These are phyloP conservation scores for Scaptomyza tumidula DNA, from an alignment of 2,888 invertebrate species.

Conservation along the genomic window DNA sequence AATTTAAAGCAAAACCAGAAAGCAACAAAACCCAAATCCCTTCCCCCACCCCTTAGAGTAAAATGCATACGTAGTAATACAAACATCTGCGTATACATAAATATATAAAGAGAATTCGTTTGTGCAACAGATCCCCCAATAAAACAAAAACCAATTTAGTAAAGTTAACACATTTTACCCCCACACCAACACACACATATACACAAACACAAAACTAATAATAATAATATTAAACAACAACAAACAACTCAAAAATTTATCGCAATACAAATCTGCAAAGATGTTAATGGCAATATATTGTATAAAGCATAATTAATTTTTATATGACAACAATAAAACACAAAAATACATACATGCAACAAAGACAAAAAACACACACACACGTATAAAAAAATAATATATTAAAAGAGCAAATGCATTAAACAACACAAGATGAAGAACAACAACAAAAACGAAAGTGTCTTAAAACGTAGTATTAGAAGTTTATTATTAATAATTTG, in stretches of 20 bases:
- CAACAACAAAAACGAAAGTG: slow-evolving; percentile 81
- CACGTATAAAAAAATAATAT: slow-evolving; percentile 35
- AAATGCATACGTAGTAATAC: slow-evolving; percentile 57
- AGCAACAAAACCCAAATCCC: slow-evolving; percentile 39
- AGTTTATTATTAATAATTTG: slow-evolving; percentile 80
- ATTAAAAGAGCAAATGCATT: slow-evolving; percentile 63
- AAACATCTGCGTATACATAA: slow-evolving; percentile 49
- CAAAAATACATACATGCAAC: slow-evolving; percentile 48
- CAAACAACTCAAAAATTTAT: slow-evolving; percentile 45
- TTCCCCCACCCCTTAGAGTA: slow-evolving; percentile 52
- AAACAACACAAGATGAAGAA: slow-evolving; percentile 73
- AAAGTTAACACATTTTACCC: slow-evolving; percentile 47
- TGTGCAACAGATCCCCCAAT: slow-evolving; percentile 34
- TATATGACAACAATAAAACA: slow-evolving; percentile 50
- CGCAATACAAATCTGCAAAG: slow-evolving; percentile 47
- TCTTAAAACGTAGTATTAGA: slow-evolving; percentile 83
- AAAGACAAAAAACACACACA: slow-evolving; percentile 62
- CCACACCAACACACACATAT: slow-evolving; percentile 4
- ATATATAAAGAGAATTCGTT: slow-evolving; percentile 39
- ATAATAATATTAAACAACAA: slow-evolving; percentile 21
- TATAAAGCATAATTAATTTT: slow-evolving; percentile 63
- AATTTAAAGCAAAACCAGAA: slow-evolving; percentile 57
- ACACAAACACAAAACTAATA: slow-evolving; percentile 38
- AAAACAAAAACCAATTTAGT: slow-evolving; percentile 42
- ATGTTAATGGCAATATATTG: slow-evolving; percentile 53